Evolutionary conservation across 2,888 invertebrate species (phyloP), one percentile per base, ranked within the genome.

Genomic region (Drosophila lacicola): DNA sequence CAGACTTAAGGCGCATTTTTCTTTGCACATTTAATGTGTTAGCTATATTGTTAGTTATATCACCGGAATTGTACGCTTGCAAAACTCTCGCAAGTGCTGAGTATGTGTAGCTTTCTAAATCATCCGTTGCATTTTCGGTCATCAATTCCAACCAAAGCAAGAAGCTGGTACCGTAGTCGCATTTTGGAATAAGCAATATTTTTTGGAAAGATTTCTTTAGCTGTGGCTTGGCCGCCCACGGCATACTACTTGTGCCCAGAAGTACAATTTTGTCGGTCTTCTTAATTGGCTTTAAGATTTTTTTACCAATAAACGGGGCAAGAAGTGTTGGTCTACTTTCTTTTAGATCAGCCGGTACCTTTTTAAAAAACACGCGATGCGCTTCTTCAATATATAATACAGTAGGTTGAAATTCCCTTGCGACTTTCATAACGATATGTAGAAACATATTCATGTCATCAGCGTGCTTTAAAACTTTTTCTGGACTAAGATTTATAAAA

Each of bases 401-500:
- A 2, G 94, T 92, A 0, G 95, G 95, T 78, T 95, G 95, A 45
- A 95, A 88, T 6, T 94, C 92, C 75, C 94, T 91, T 0, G 93
- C 92, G 66, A 95, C 95, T 93, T 95, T 95, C 78, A 93, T 93
- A 13, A 95, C 92, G 6, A 95, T 90, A 87, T 95, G 94, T 58
- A 95, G 90, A 39, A 95, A 92, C 93, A 95, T 94, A 66, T 94
- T 94, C 21, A 95, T 90, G 0, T 95, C 94, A 21, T 94, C 93
- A 80, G 94, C 94, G 83, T 94, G 95, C 80, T 94, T 93, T 36
- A 93, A 93, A 0, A 93, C 94, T 57, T 95, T 93, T 79, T 95
- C 95, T 0, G 95, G 94, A 33, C 94, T 94, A n/a, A 95, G 91
- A 83, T 95, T 95, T 86, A 95, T 94, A 39, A 95, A 91, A 13